Evolutionary conservation across 2,797 vertebrate genomes (phyloP), one percentile per base, ranked within the genome.

Genomic region (Cossypha caffra): DNA sequence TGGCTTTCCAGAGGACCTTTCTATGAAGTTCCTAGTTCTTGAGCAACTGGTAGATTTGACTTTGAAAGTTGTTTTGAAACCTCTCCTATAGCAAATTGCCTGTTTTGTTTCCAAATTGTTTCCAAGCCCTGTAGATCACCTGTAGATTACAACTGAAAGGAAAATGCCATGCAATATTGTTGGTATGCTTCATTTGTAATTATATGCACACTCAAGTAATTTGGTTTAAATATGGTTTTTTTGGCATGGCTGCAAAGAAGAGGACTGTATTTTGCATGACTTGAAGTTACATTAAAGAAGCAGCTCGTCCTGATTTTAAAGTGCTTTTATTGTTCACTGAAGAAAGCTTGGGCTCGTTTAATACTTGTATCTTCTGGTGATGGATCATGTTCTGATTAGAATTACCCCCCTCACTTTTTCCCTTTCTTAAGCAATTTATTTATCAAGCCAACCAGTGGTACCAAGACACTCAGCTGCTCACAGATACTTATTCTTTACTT

Each of bases 91-190:
- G 54, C 50, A 81, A 84, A 89, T 90, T 94, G 38, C 69, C 25
- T 54, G 61, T 40, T 90, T 86, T 67, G 63, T 77, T 96, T 93
- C 59, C 57, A 72, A 35, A 86, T 91, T 95, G 82, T 81, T 40
- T 16, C 40, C 40, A 40, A 78, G 69, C 37, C 59, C 75, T 86
- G 83, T 95, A 81, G 51, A 15, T 94, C 51, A 92, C 83, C 86
- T 91, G 64, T 43, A 57, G 82, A 68, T 93, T 72, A 48, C 68
- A 90, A 57, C 10, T 52, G 64, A 26, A 73, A 69, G 37, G 40
- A 66, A 71, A 75, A 73, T 47, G 23, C 43, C 23, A 9, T 47
- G 59, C 58, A 25, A 9, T 93, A 24, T 16, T 68, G 62, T 66
- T 17, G 6, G 23, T 35, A 68, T 59, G n/a, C 76, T 79, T 87